Base-by-base conservation (phyloP, 2,888 invertebrate genomes). In the Platypus cylindrus region DNA sequence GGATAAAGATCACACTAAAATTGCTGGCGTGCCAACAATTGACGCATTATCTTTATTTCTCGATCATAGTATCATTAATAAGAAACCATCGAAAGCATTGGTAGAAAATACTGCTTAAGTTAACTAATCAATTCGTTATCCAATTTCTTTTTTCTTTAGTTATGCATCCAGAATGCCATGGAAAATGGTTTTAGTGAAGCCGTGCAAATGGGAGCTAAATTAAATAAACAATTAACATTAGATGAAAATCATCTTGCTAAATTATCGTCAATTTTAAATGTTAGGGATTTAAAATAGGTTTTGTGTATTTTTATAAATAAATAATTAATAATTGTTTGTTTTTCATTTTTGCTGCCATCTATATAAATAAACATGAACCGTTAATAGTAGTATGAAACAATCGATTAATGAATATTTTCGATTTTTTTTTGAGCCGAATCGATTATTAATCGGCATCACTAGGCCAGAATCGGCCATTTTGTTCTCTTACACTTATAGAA, bases 11-110 rank as follows among this genome's bases (percentile, higher is more conserved):
- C 65, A 67, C 44, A 60, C 67, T 41, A 60, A 57, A 27, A 63
- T 75, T 34, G 59, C 71, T 9, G 75, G 75, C n/a, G 66, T 70
- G 9, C 69, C 73, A 0, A 57, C 62, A 8, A 53, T 67, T 9
- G 56, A 58, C 18, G 56, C 67, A 3, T 42, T 78, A 12, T 48
- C 60, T 9, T 54, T 67, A 30, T 71, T 70, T 45, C 54, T 76
- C 2, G 64, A 70, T n/a, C 51, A 59, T n/a, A 70, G 70, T 41
- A 64, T 78, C 30, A 47, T 53, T 17, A 54, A 67, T 12, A 68
- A 70, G 37, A 49, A 66, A 14, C 65, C 67, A 2, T 57, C 62
- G 2, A 61, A 62, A 46, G 72, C 72, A 13, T 52, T 79, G 42
- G 65, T 68, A 60, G 59, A 64, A 56, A 37, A 34, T 28, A n/a